Percentiles rank a stretch among this genome's conserved stretches.
Evolutionary conservation across 2,113 vertebrate species (phyloP).

Genomic region (Taurulus bubalis): DNA sequence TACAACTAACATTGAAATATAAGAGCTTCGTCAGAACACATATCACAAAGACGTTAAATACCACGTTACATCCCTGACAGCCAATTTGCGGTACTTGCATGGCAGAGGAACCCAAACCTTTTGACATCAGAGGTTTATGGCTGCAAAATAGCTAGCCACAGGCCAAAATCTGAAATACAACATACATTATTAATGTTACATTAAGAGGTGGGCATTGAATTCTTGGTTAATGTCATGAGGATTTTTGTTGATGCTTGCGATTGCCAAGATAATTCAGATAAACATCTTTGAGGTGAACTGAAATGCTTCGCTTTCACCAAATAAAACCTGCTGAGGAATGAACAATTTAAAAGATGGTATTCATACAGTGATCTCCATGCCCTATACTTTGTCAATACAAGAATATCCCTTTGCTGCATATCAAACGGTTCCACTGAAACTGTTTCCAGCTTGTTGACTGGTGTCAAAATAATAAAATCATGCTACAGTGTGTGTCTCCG

Average conservation of each 20-base stretch:
- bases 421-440: neutral
- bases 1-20: neutral
- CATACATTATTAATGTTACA: slow-evolving; percentile 58
- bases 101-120: slow-evolving; percentile 28
- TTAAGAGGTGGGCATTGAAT: slow-evolving; percentile 52
- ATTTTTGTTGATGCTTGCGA: slow-evolving; percentile 19
- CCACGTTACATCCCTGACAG: slow-evolving; percentile 20
- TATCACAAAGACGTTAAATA: slow-evolving; percentile 11
- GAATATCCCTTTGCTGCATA: neutral
- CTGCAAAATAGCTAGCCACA: slow-evolving; percentile 65
- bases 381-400: neutral
- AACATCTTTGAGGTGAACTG: neutral
- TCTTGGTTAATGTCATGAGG: slow-evolving; percentile 21
- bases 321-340: neutral
- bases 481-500: neutral
- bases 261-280: slow-evolving; percentile 5
- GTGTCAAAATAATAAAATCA: neutral
- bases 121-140: slow-evolving; percentile 53
- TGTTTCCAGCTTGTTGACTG: neutral
- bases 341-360: neutral
- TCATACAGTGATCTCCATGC: neutral
- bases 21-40: slow-evolving; percentile 1
- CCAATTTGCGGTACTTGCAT: slow-evolving; percentile 14
- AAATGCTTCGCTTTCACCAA: neutral
- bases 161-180: slow-evolving; percentile 46